Percentiles rank a stretch among this genome's conserved stretches.
These are phyloP conservation scores for Toxotes chatareus DNA, from an alignment of 2,113 vertebrate species.

Conservation along the genomic window DNA sequence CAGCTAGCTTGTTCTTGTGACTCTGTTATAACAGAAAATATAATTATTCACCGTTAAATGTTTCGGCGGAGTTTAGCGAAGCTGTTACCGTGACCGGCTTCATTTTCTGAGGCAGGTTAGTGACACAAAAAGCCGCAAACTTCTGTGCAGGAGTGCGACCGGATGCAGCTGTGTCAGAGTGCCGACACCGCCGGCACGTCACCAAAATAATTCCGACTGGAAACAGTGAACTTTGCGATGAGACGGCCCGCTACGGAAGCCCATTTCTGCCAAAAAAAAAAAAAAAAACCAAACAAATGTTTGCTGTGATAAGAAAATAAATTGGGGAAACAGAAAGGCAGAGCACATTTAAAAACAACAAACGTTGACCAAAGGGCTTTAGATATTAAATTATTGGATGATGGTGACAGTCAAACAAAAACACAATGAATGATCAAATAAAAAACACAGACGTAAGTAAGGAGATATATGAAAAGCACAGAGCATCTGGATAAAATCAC, in stretches of 20 bases:
- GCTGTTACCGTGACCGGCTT: too few relatives aligned
- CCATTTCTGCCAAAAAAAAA: not conserved
- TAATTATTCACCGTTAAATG: not conserved
- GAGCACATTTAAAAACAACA: too few relatives aligned
- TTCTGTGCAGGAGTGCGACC: not conserved
- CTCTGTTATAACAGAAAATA: not conserved
- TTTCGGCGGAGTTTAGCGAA: too few relatives aligned
- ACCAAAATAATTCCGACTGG: constrained; percentile 71
- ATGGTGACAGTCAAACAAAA: too few relatives aligned
- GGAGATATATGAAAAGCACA: too few relatives aligned
- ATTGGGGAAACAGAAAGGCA: not conserved
- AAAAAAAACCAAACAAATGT: not conserved
- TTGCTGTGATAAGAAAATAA: not conserved
- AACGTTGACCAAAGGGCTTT: too few relatives aligned
- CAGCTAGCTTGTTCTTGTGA: not conserved
- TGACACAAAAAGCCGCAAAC: not conserved
- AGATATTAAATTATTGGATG: too few relatives aligned
- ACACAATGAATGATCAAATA: too few relatives aligned
- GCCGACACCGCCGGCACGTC: not conserved
- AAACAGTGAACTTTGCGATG: not conserved
- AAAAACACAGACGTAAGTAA: too few relatives aligned
- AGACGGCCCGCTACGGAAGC: not conserved
- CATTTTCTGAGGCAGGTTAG: not conserved
- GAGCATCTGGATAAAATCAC: too few relatives aligned
- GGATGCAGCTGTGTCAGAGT: constrained; percentile 35